Conservation (phyloP, 2,888 invertebrate genomes). For the Lampropteryx suffumata region DNA sequence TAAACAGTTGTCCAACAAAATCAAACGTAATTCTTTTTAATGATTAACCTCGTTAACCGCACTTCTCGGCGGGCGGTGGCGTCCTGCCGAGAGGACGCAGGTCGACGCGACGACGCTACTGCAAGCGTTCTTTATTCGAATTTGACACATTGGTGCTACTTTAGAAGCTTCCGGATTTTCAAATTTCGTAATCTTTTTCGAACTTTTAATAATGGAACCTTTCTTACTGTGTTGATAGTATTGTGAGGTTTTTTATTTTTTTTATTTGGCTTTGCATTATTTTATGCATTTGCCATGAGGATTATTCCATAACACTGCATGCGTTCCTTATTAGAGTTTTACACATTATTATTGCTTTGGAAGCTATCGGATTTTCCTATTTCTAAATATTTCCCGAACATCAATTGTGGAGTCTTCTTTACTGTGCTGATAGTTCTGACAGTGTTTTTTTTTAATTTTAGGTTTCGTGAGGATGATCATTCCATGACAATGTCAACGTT, state of each 20-base stretch:
- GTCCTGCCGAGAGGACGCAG: conserved; percentile 35
- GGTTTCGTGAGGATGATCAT: no score
- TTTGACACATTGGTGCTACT: conserved; percentile 29
- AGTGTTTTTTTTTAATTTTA: no score
- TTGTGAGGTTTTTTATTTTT: neutral
- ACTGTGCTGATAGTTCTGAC: no score
- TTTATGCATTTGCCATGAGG: no score
- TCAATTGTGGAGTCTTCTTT: no score
- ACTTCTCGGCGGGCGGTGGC: conserved; percentile 36
- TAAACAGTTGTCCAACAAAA: conserved; percentile 8
- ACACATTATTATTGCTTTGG: no score
- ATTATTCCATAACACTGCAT: no score
- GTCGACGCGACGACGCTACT: conserved; percentile 32
- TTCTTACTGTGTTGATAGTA: neutral
- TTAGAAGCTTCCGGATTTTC: conserved; percentile 25
- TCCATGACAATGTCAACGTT: no score
- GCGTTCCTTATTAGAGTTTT: no score
- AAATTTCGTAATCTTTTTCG: conserved; percentile 12
- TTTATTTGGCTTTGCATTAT: no score
- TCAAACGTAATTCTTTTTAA: conserved; percentile 7
- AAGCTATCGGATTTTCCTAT: no score
- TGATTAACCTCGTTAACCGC: conserved; percentile 35
- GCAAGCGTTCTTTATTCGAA: conserved; percentile 45
- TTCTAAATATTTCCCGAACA: no score
- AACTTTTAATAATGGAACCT: neutral